phyloP scores from a whole-genome alignment of 2,888 invertebrate genomes.

The Metellina segmentata region DNA sequence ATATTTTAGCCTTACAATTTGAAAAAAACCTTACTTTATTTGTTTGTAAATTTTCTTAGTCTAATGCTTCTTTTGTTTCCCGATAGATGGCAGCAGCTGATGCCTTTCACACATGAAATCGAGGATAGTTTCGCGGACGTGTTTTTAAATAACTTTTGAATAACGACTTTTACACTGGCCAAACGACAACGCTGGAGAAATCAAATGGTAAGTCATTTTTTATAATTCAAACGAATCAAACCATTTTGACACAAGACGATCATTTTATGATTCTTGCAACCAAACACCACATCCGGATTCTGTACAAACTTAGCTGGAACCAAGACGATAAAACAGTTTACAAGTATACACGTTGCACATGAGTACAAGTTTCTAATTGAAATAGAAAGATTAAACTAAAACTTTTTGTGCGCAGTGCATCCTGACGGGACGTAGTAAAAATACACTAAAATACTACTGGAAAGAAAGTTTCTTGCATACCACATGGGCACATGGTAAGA shows the following conservation, averaged over 20 bases:
- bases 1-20: too few relatives aligned
- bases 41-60: too few relatives aligned
- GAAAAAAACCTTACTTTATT: too few relatives aligned
- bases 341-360: background rate
- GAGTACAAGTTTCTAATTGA: background rate
- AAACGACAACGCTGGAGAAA: slow-evolving; percentile 20
- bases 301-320: background rate
- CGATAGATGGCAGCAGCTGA: background rate
- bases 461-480: too few relatives aligned
- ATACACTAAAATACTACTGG: too few relatives aligned
- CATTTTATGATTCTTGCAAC: background rate
- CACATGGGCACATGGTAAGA: too few relatives aligned
- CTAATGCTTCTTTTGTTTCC: background rate
- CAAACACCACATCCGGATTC: background rate
- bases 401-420: too few relatives aligned
- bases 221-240: background rate
- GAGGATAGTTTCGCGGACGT: background rate
- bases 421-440: too few relatives aligned
- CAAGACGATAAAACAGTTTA: background rate
- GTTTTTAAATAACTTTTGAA: background rate
- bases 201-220: background rate
- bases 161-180: background rate
- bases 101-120: background rate
- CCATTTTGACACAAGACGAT: background rate
- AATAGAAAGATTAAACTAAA: background rate